Percentiles rank a stretch among this genome's conserved stretches.
These are phyloP conservation scores for Trachelus troglodyta DNA, from an alignment of 2,888 invertebrate species.

Conservation along the genomic window DNA sequence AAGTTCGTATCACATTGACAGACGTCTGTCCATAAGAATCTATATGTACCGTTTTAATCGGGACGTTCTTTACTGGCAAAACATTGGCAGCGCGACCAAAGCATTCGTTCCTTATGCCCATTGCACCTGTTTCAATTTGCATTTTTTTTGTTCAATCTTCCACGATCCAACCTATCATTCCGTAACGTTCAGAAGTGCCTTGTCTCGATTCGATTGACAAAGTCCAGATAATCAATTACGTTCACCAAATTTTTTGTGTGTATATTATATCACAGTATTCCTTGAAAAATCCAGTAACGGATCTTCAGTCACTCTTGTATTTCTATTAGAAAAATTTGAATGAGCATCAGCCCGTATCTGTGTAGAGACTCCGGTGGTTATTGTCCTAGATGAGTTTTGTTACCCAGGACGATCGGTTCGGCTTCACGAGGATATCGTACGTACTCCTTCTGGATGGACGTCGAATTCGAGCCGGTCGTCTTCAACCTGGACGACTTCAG, in stretches of 20 bases:
- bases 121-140: slow-evolving; percentile 21
- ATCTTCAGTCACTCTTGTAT: not conserved
- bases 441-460: not conserved
- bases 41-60: not conserved
- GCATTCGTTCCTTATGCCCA: slow-evolving; percentile 2
- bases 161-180: not conserved
- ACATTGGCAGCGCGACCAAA: not conserved
- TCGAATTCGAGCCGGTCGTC: not conserved
- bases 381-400: not conserved
- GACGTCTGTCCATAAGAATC: not conserved
- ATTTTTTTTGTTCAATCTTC: slow-evolving; percentile 8
- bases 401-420: not conserved
- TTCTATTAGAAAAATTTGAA: not conserved
- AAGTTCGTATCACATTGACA: not conserved
- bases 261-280: not conserved
- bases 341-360: not conserved
- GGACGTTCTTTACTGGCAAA: not conserved
- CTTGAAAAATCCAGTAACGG: not conserved
- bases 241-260: not conserved
- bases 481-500: not conserved
- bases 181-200: not conserved
- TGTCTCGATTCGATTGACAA: not conserved
- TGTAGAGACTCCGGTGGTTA: not conserved
- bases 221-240: not conserved
- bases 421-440: not conserved